phyloP scores from a whole-genome alignment of 2,797 vertebrate species.

The Propithecus deckenii region DNA sequence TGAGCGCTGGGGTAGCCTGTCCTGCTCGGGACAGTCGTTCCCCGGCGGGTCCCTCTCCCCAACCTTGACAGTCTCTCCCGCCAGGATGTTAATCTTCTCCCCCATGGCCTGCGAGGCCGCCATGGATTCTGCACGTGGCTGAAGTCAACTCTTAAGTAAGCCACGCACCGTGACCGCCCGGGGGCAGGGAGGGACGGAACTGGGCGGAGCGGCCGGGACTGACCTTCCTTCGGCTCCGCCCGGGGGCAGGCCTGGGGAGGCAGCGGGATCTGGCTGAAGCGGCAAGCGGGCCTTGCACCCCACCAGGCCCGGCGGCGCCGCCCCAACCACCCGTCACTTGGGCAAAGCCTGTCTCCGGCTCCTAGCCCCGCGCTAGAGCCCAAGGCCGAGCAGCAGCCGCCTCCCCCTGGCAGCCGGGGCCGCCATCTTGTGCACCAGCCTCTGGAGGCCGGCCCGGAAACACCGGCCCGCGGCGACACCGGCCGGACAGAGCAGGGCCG shows the following conservation, averaged over 20 bases:
- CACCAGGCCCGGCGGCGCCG: neutral
- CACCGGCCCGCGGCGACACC: rapidly evolving
- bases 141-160: neutral
- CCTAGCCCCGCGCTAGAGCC: neutral
- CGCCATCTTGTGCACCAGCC: slow-evolving; percentile 68
- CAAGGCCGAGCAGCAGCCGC: rapidly evolving
- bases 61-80: slow-evolving; percentile 47
- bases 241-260: neutral
- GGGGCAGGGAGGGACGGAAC: neutral
- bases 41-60: slow-evolving; percentile 64
- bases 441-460: slow-evolving; percentile 51
- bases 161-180: neutral
- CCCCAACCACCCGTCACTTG: neutral
- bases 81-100: slow-evolving; percentile 66
- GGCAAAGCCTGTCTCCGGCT: neutral
- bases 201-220: neutral
- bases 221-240: slow-evolving; percentile 51
- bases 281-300: neutral
- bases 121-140: slow-evolving; percentile 56
- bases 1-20: slow-evolving; percentile 58
- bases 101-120: slow-evolving; percentile 39
- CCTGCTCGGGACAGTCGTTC: slow-evolving; percentile 53
- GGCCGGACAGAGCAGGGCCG: neutral
- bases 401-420: neutral
- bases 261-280: neutral